phyloP scores from a whole-genome alignment of 1,140 invertebrate species.

The Adelges cooleyi region DNA sequence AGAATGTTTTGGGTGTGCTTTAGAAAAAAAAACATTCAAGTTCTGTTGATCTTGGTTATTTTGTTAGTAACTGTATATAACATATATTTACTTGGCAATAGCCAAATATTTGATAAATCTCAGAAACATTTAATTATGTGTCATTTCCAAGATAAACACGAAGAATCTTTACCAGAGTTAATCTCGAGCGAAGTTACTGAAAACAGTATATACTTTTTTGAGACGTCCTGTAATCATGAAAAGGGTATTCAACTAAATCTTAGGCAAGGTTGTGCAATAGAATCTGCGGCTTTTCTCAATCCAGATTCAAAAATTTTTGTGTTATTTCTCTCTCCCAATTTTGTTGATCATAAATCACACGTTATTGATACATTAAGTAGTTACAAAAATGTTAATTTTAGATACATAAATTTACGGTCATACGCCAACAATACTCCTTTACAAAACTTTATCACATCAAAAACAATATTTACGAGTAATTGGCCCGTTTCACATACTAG shows the following conservation, averaged over 20 bases:
- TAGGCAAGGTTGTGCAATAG: slow-evolving; percentile 38
- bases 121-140: slow-evolving; percentile 13
- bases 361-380: slow-evolving; percentile 39
- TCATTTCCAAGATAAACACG: neutral
- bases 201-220: slow-evolving; percentile 34
- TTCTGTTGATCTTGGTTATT: neutral
- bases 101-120: neutral
- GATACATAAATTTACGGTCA: slow-evolving; percentile 43
- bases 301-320: slow-evolving; percentile 32
- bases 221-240: slow-evolving; percentile 33
- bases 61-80: neutral
- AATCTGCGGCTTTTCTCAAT: slow-evolving; percentile 36
- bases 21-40: neutral
- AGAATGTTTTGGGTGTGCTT: neutral
- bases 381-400: slow-evolving; percentile 49
- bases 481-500: slow-evolving; percentile 51
- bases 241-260: slow-evolving; percentile 20
- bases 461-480: slow-evolving; percentile 42
- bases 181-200: neutral
- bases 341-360: neutral
- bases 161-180: neutral
- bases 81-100: neutral
- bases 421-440: slow-evolving; percentile 50
- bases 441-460: slow-evolving; percentile 46
- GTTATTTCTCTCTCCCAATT: slow-evolving; percentile 33